Base-by-base conservation (phyloP, 1,140 invertebrate genomes). In the Zelostemma sp. region DNA sequence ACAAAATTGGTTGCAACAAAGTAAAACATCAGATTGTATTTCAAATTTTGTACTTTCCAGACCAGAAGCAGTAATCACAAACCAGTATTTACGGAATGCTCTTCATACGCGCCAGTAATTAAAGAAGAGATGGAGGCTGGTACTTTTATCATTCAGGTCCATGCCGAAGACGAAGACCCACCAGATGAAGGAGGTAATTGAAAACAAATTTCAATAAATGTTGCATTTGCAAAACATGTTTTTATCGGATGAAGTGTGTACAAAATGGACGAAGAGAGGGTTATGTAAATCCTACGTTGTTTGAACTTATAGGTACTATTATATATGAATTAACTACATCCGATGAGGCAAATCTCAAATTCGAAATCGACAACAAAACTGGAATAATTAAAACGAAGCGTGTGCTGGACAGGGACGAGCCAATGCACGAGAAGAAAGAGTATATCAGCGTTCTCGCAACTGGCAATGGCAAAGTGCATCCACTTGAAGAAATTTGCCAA, bases 401-500 rank as follows among this genome's bases (percentile, higher is more conserved):
- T 86, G 86, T 88, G 40, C 91, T 96, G 74, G 93, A 96, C 82
- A 89, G 94, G 63, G 95, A 96, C 79, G 94, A 95, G 74, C 94
- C 94, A 6, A 88, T 89, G 9, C 88, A 93, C 68, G 93, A 96
- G 76, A 96, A 95, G 77, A 92, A 94, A 83, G 88, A 90, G 2
- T 94, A 93, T 73, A 87, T 93, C 33, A 93, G 91, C 0, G 91
- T 94, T 1, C 89, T 93, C 75, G 95, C 93, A 0, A 93, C 91
- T 51, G 95, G 96, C 82, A 94, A 95, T 85, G 95, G 95, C 3
- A 88, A 88, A 68, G 94, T 93, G 0, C 89, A 91, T 19, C 21
- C n/a, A n/a, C 84, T 96, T 21, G 93, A 95, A 70, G 93, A 95
- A 73, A 90, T 94, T 19, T 97, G 95, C 79, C 94, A 93, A 1